Conservation (phyloP, 1,140 invertebrate species). For the Saccostrea cuccullata region DNA sequence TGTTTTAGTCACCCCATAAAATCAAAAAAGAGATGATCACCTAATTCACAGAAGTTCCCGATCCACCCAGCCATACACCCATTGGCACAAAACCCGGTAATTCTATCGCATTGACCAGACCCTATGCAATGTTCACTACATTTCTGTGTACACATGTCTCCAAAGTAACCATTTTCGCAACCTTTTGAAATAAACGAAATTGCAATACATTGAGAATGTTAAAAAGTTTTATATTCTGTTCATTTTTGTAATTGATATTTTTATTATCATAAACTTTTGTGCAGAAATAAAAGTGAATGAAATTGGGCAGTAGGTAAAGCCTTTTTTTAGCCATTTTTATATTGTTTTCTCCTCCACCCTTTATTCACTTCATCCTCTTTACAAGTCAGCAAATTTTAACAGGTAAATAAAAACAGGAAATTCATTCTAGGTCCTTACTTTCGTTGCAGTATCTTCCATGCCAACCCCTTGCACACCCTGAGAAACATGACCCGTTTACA, state of each 20-base stretch:
- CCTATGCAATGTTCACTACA: not conserved
- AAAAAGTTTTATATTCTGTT: too few species aligned
- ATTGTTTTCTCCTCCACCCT: too few species aligned
- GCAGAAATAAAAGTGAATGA: too few species aligned
- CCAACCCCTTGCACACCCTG: not conserved
- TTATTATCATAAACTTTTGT: too few species aligned
- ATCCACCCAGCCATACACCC: not conserved
- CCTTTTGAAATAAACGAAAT: not conserved
- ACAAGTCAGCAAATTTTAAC: too few species aligned
- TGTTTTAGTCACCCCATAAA: too few species aligned
- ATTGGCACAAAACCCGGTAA: not conserved
- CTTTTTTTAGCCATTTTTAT: too few species aligned
- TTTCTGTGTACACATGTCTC: not conserved
- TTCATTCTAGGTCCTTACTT: not conserved
- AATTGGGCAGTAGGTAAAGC: too few species aligned
- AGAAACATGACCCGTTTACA: not conserved
- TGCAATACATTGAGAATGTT: too few species aligned
- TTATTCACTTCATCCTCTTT: too few species aligned
- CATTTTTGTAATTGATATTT: too few species aligned
- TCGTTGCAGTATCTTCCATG: slow-evolving; percentile 8
- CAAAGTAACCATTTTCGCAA: not conserved
- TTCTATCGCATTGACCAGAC: not conserved
- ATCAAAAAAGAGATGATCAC: not conserved
- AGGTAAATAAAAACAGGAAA: too few species aligned
- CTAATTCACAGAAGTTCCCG: not conserved